Evolutionary conservation across 2,797 vertebrate species (phyloP).

Genomic region (Clarias laeviceps): DNA sequence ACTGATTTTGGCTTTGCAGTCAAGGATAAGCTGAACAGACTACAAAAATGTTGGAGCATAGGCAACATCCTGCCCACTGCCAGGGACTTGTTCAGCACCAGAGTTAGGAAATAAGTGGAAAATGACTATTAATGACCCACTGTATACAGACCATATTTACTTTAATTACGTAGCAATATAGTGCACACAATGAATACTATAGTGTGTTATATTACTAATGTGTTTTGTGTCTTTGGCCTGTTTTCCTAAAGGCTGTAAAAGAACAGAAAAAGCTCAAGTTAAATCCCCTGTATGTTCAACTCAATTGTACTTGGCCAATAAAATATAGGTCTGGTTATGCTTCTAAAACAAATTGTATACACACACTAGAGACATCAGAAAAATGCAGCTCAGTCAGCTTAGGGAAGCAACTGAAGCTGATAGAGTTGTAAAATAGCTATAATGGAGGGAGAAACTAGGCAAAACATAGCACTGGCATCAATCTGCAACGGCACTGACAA

Average conservation of each 20-base stretch:
- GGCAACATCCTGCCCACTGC: neutral
- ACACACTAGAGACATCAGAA: neutral
- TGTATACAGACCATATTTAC: too few species aligned
- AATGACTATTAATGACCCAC: neutral
- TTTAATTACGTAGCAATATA: neutral
- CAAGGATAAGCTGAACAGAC: neutral
- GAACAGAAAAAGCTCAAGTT: neutral
- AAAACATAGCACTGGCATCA: neutral
- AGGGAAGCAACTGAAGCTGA: neutral
- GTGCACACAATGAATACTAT: neutral
- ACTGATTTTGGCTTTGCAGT: neutral
- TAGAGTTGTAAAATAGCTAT: constrained; percentile 6
- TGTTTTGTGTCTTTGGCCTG: neutral
- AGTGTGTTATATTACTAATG: neutral
- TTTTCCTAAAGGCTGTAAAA: neutral
- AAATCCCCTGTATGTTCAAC: neutral
- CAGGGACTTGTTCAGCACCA: neutral
- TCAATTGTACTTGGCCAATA: neutral
- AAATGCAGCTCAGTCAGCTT: neutral
- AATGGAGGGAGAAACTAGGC: neutral
- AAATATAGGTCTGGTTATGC: neutral
- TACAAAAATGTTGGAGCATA: neutral
- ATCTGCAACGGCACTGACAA: constrained; percentile 5
- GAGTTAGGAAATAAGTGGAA: neutral
- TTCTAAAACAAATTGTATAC: constrained; percentile 2